Base-by-base conservation (phyloP, 2,888 invertebrate genomes). In the Iphiclides podalirius region DNA sequence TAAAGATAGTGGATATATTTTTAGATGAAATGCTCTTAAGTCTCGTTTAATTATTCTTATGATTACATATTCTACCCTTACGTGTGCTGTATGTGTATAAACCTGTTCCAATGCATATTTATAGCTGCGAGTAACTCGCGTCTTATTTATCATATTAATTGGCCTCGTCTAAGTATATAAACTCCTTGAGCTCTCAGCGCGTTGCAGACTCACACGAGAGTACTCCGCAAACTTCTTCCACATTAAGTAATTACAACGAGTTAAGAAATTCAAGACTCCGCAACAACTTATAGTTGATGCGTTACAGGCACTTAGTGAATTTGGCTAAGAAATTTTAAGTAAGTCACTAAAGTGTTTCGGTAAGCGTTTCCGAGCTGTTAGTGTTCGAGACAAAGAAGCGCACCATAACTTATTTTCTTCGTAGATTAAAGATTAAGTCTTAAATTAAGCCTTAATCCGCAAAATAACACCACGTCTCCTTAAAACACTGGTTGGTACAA, bases 181-280 rank as follows among this genome's bases (percentile, higher is more conserved):
- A 60, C 52, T 58, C 39, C 36, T 35, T 34, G 50, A 53, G 42
- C 39, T 43, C 28, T 39, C 52, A 52, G 46, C 53, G 53, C 47
- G 42, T 47, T 52, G 56, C 57, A 61, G 59, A 59, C 61, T 59
- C 62, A 58, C 58, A 59, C 59, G 57, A 52, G 57, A 60, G 59
- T 61, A 59, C 41, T 44, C 20, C 35, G 55, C 59, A 57, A 72
- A 76, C 64, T 74, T 72, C 63, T 62, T 64, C 64, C 61, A 59
- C 66, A 63, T 69, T 67, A 73, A 74, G 71, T 74, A 75, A 78
- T 79, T 79, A 79, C 56, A 56, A 59, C 54, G 62, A 74, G 75
- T 79, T 76, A 73, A 72, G 72, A 69, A 75, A 74, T 74, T 74
- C 70, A 65, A 70, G 62, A 60, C 59, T 54, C 56, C 45, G 47